Percentiles rank a stretch among this genome's conserved stretches.
These are phyloP conservation scores for Drosophila percnosoma DNA, from an alignment of 2,888 invertebrate species.

Conservation along the genomic window DNA sequence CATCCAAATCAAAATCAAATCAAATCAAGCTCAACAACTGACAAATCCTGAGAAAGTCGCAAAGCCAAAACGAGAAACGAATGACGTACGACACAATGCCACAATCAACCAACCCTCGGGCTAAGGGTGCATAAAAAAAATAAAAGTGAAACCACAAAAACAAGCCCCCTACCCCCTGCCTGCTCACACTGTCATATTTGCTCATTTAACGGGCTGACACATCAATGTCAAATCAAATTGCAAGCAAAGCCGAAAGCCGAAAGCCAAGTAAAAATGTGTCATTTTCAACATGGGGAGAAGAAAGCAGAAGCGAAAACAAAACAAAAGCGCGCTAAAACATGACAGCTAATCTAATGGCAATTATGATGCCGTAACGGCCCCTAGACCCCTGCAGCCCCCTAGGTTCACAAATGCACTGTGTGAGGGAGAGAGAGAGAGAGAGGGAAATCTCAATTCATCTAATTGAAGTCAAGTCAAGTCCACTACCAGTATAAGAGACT, in stretches of 20 bases:
- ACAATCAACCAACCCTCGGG: constrained; percentile 53
- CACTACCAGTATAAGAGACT: constrained; percentile 15
- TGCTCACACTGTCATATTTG: constrained; percentile 68
- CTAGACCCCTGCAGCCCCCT: constrained; percentile 18
- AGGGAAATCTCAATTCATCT: constrained; percentile 70
- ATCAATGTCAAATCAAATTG: constrained; percentile 82
- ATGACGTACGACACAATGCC: constrained; percentile 55
- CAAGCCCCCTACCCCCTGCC: constrained; percentile 28
- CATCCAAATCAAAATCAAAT: constrained; percentile 32
- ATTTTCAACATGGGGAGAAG: constrained; percentile 70
- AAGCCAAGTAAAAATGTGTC: constrained; percentile 63
- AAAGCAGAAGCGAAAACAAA: constrained; percentile 29
- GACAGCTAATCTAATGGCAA: constrained; percentile 83
- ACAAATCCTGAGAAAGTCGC: constrained; percentile 78
- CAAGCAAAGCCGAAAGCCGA: constrained; percentile 1
- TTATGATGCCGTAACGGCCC: constrained; percentile 68
- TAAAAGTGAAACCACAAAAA: constrained; percentile 53
- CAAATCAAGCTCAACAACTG: constrained; percentile 60
- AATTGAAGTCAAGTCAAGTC: constrained; percentile 77
- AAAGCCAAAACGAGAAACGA: constrained; percentile 12
- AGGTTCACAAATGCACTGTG: constrained; percentile 44
- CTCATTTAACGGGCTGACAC: constrained; percentile 83
- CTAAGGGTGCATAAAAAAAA: constrained; percentile 37
- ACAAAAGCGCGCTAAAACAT: constrained; percentile 64
- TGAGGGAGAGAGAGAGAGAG: background rate